These are phyloP conservation scores for Limnephilus rhombicus DNA, from an alignment of 2,888 invertebrate genomes.

Conservation along the genomic window DNA sequence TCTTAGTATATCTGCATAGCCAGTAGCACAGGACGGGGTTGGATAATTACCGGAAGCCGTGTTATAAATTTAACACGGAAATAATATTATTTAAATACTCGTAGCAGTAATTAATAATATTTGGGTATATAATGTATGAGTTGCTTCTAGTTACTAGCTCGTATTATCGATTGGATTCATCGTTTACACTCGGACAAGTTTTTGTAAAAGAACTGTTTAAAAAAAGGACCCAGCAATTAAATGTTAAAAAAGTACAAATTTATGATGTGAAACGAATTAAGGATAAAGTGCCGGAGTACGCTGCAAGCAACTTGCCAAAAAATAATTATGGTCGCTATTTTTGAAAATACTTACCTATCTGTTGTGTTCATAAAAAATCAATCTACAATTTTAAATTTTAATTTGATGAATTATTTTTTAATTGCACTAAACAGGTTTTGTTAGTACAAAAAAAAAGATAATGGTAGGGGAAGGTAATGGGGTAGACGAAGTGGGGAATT, in stretches of 20 bases:
- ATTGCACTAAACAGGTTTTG: background rate
- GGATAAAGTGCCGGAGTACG: background rate
- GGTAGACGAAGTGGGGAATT: no score
- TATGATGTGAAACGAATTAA: background rate
- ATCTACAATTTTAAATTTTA: no score
- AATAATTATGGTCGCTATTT: background rate
- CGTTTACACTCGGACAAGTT: background rate
- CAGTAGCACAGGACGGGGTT: background rate
- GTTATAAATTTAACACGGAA: background rate
- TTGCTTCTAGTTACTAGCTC: background rate
- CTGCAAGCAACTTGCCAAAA: background rate
- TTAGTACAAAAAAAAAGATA: no score
- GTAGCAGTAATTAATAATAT: background rate
- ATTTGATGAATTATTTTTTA: background rate
- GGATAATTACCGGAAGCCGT: background rate
- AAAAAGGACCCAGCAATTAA: background rate
- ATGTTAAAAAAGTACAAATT: background rate
- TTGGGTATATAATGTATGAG: background rate
- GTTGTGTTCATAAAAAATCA: no score
- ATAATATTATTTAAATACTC: background rate
- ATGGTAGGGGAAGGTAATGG: no score
- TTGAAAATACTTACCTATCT: background rate
- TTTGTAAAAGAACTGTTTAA: background rate
- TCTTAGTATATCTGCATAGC: background rate
- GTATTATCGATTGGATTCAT: constrained; percentile 30